Base-by-base conservation (phyloP, 2,888 invertebrate genomes). In the Ganaspis brasiliensis region DNA sequence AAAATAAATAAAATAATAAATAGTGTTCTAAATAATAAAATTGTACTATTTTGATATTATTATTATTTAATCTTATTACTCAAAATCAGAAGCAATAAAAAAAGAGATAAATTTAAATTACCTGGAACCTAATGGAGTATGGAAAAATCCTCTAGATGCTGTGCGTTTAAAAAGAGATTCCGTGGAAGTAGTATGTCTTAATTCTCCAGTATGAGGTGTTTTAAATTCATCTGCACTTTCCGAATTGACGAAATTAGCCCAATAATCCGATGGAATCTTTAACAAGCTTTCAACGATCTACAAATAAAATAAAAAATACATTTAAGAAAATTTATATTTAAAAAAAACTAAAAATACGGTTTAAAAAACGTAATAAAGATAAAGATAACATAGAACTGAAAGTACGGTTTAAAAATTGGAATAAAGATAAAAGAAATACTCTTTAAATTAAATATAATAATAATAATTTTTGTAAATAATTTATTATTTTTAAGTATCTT, bases 201-300 rank as follows among this genome's bases (percentile, higher is more conserved):
- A 76, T 82, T 89, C 87, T 6, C 87, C 86, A 10, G 84, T 85
- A 84, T 87, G 90, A 26, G 91, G 91, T 6, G 88, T 90, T n/a
- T 86, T 86, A 56, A 88, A 83, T 12, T 76, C 83, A 67, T 85
- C 86, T 31, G 86, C 61, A 40, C 84, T 86, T 56, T 90, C 90
- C 1, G 94, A 92, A 81, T 94, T 94, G 35, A 95, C 93, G 92
- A 95, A 95, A 87, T 94, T 93, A 57, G 93, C 93, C 97, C 97
- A 97, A 92, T 95, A 97, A 86, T 96, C 95, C 0, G 93, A 92
- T 0, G 96, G 95, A 79, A 97, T 93, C 56, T 93, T 94, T 72
- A 97, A 91, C 72, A 97, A 90, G 63, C 94, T 92, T 86, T 95
- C 95, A 93, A 96, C 94, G 83, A 95, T 94, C 94, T 95, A 87